Percentiles rank a stretch among this genome's conserved stretches.
Evolutionary conservation across 1,140 invertebrate species (phyloP).

Genomic region (Battus philenor): DNA sequence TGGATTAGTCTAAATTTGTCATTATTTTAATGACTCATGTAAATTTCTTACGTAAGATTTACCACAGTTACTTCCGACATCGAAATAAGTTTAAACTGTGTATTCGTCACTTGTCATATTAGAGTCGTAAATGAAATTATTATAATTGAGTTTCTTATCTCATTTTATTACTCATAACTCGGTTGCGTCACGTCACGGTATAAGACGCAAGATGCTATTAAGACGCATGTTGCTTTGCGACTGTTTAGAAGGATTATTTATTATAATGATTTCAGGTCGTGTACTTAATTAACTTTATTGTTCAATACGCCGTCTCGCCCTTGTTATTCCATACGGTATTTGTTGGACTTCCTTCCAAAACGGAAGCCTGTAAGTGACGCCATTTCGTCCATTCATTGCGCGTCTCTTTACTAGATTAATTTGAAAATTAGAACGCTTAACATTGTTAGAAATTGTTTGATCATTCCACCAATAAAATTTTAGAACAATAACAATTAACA

Average conservation of each 20-base stretch:
- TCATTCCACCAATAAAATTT: not conserved
- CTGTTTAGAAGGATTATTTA: conserved; percentile 5
- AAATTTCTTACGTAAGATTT: too few relatives aligned
- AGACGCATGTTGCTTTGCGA: conserved; percentile 5
- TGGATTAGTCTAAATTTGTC: too few relatives aligned
- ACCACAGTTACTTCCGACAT: too few relatives aligned
- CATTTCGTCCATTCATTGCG: conserved; percentile 14
- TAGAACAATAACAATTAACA: not conserved
- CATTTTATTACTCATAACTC: conserved; percentile 53
- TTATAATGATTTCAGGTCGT: conserved; percentile 15
- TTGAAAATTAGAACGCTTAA: conserved; percentile 8
- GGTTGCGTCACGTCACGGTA: conserved; percentile 41
- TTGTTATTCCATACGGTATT: conserved; percentile 16
- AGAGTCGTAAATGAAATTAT: conserved; percentile 47
- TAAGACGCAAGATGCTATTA: conserved; percentile 13
- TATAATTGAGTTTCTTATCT: conserved; percentile 61
- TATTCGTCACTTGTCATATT: conserved; percentile 17
- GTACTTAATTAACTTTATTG: conserved; percentile 11
- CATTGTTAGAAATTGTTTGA: not conserved
- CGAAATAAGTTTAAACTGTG: too few relatives aligned
- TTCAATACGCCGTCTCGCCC: conserved; percentile 3
- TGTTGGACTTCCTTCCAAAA: conserved; percentile 14
- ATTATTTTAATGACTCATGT: too few relatives aligned
- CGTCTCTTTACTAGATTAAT: not conserved
- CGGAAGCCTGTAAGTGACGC: conserved; percentile 14